phyloP scores from a whole-genome alignment of 2,888 invertebrate genomes.

The Drosophila multiciliata region DNA sequence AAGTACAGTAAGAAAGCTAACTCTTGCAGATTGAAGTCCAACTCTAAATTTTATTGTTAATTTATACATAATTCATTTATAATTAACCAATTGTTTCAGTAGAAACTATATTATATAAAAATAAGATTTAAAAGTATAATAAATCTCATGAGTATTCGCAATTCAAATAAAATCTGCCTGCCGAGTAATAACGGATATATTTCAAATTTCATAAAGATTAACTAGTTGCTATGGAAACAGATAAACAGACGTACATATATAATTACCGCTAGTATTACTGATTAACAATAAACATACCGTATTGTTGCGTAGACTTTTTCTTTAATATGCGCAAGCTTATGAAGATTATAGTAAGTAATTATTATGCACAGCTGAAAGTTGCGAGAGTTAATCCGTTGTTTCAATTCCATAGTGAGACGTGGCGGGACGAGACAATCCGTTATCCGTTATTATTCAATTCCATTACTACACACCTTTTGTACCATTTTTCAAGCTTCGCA shows the following conservation, averaged over 20 bases:
- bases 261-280: too few species aligned
- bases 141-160: too few species aligned
- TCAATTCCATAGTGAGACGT: neutral
- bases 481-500: constrained; percentile 11
- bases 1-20: neutral
- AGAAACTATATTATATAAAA: neutral
- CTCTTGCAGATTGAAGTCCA: neutral
- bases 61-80: too few species aligned
- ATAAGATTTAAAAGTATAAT: too few species aligned
- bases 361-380: neutral
- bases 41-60: too few species aligned
- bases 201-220: neutral
- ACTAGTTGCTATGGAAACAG: too few species aligned
- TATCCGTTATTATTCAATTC: constrained; percentile 41
- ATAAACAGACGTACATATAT: neutral
- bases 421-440: neutral
- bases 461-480: constrained; percentile 41
- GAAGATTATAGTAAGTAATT: neutral
- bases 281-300: neutral
- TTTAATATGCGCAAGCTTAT: neutral
- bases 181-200: too few species aligned
- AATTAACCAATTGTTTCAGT: neutral
- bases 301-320: neutral
- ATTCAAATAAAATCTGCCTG: neutral
- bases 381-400: constrained; percentile 1